phyloP scores from a whole-genome alignment of 2,888 invertebrate genomes.

The Phengaris alcon region DNA sequence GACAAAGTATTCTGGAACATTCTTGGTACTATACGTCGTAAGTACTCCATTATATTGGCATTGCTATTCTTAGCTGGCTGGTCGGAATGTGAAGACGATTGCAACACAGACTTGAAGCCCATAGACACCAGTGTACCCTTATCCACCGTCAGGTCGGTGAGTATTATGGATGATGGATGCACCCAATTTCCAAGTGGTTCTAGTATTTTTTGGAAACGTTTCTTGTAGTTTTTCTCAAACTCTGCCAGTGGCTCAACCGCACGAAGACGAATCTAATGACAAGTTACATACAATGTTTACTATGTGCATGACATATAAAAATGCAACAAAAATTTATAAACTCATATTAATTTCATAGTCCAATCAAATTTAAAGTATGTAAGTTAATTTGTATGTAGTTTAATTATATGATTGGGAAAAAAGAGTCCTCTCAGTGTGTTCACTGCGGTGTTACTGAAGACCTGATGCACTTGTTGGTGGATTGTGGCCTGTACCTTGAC shows the following conservation, averaged over 20 bases:
- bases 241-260: slow-evolving; percentile 91
- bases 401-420: no score
- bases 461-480: no score
- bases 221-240: slow-evolving; percentile 88
- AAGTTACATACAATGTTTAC: background rate
- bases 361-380: no score
- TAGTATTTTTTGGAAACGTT: slow-evolving; percentile 89
- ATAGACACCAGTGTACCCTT: slow-evolving; percentile 86
- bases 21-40: slow-evolving; percentile 90
- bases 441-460: no score
- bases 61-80: slow-evolving; percentile 80
- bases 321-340: no score
- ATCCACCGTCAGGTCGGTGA: slow-evolving; percentile 92
- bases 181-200: slow-evolving; percentile 90
- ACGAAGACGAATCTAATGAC: slow-evolving; percentile 82
- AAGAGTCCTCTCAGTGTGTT: no score
- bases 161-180: slow-evolving; percentile 85
- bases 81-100: slow-evolving; percentile 76
- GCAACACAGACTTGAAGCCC: slow-evolving; percentile 88
- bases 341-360: no score
- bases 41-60: slow-evolving; percentile 91
- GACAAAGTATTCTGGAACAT: slow-evolving; percentile 95
- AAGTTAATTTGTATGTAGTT: no score
- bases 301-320: background rate
- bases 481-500: no score